Percentiles rank a stretch among this genome's conserved stretches.
These are phyloP conservation scores for Pogonophryne albipinna DNA, from an alignment of 2,797 vertebrate genomes.

Conservation along the genomic window DNA sequence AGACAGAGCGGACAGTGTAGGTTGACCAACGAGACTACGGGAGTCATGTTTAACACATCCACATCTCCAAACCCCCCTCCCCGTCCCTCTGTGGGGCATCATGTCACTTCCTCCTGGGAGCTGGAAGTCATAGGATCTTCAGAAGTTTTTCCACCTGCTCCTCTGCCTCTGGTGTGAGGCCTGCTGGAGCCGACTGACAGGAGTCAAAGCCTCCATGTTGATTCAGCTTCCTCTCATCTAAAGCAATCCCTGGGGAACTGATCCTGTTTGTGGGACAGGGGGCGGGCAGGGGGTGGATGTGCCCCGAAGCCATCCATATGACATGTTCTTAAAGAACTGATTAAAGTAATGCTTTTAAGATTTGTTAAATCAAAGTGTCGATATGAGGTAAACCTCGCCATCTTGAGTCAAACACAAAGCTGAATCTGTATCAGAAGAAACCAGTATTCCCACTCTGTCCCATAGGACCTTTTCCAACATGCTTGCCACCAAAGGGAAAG, in stretches of 20 bases:
- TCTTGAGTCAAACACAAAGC: conserved; percentile 10
- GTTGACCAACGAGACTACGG: conserved; percentile 2
- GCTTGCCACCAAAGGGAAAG: conserved; percentile 58
- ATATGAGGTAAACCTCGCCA: neutral
- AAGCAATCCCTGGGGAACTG: conserved; percentile 70
- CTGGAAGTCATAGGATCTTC: conserved; percentile 69
- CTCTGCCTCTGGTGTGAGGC: conserved; percentile 59
- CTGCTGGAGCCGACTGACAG: conserved; percentile 58
- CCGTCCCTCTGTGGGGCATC: conserved; percentile 56
- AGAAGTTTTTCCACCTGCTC: conserved; percentile 83
- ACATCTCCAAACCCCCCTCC: neutral
- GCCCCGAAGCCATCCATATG: conserved; percentile 52
- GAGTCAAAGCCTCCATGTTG: conserved; percentile 79
- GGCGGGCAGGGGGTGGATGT: conserved; percentile 23
- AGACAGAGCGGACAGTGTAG: conserved; percentile 21
- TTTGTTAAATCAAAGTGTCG: neutral
- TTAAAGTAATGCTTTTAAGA: neutral
- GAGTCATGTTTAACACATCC: conserved; percentile 7
- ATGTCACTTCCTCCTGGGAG: conserved; percentile 79
- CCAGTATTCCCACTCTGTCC: conserved; percentile 31
- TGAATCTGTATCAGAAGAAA: neutral
- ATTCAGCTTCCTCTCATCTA: conserved; percentile 82
- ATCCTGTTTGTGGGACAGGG: conserved; percentile 47
- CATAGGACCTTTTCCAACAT: conserved; percentile 43
- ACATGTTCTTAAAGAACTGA: conserved; percentile 20